Evolutionary conservation across 2,113 vertebrate species (phyloP).

Genomic region (Aptenodytes patagonicus): DNA sequence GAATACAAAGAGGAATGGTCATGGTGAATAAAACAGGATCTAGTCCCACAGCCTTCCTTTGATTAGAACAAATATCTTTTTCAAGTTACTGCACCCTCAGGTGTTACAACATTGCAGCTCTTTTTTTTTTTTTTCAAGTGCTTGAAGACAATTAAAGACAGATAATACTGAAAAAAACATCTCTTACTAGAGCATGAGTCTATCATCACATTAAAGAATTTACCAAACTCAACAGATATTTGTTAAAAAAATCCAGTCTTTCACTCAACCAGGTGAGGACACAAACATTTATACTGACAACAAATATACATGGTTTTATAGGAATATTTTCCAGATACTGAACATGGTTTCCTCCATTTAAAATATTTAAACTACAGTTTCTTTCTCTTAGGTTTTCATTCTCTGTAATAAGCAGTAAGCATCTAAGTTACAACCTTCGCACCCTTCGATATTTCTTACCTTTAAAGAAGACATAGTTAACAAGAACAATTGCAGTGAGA

Average conservation of each 20-base stretch:
- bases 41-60: not conserved
- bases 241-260: not conserved
- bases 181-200: not conserved
- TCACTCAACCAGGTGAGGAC: not conserved
- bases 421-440: not conserved
- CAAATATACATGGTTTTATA: not conserved
- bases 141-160: not conserved
- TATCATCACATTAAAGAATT: not conserved
- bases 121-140: not conserved
- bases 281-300: not conserved
- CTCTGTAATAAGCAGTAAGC: not conserved
- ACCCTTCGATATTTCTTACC: constrained; percentile 65
- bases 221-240: not conserved
- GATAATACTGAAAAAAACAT: not conserved
- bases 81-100: not conserved
- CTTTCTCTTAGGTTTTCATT: not conserved
- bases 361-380: not conserved
- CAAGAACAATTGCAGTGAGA: constrained; percentile 76
- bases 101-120: not conserved
- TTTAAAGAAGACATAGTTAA: constrained; percentile 84
- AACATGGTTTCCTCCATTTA: not conserved
- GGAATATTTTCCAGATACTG: not conserved
- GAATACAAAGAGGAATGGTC: not conserved
- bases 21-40: not conserved
- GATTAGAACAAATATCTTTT: not conserved